Base-by-base conservation (phyloP, 2,797 vertebrate species). In the Chromis chromis region DNA sequence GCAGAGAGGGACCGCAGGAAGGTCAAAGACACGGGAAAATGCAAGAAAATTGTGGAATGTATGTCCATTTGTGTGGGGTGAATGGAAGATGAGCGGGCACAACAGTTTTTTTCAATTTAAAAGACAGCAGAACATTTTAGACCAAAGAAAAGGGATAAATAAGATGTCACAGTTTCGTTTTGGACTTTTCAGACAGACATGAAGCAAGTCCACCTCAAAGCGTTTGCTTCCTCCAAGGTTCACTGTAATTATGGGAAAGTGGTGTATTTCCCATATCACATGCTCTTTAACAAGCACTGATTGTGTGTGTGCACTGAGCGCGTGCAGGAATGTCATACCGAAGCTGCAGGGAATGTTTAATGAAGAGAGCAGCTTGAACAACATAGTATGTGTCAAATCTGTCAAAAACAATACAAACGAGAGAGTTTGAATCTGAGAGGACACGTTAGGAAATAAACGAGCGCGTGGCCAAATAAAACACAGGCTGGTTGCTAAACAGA, bases 231-330 rank as follows among this genome's bases (percentile, higher is more conserved):
- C 71, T 81, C 39, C 39, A 27, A 70, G 81, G 75, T 81, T 91
- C 83, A 89, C 81, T 64, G 60, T 85, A 86, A 90, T 90, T 83
- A 78, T 74, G 62, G 60, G 74, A 79, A 86, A 87, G 78, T 60
- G 55, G 70, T 50, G 71, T 90, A 84, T 88, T 92, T 87, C 84
- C 86, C 70, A 82, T 87, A 90, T 92, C 84, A 88, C 83, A 86
- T 85, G 77, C 76, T 87, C 80, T 80, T 81, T 88, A 92, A 91
- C 88, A 64, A 86, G 87, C 81, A 54, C 75, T 91, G 87, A 91
- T 89, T 88, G 84, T 86, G 85, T 86, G 87, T 85, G 87, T 33
- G 80, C 74, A 81, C 70, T 70, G 86, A 78, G 81, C 60, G 58
- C 39, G 76, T 85, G 87, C n/a, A 86, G 87, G 88, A 90, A 93